Evolutionary conservation across 2,888 invertebrate species (phyloP), one percentile per base, ranked within the genome.

Genomic region (Pyrrhia umbra): DNA sequence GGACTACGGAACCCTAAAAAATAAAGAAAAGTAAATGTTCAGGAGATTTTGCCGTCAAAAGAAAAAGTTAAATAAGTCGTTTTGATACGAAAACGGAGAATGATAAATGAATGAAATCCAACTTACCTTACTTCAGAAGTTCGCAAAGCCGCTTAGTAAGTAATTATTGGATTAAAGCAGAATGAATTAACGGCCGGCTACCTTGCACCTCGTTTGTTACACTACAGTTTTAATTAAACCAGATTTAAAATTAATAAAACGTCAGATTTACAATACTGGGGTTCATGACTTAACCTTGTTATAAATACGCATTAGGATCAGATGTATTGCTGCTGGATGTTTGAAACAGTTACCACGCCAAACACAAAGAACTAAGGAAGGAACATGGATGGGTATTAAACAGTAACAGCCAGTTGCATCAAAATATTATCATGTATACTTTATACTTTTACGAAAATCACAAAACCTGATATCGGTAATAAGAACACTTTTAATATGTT

Each of bases 41-140:
- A 49, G 74, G 50, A 73, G 69, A 59, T 69, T 73, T 69, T 34
- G 39, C 52, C 39, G 63, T 60, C 66, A 51, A 69, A 74, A 69
- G 71, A 61, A 70, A 82, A 84, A 83, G 78, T 84, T 83, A 68
- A 78, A 79, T 77, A 77, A 80, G 73, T 79, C 72, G 67, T 72
- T 75, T 76, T 68, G 58, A 72, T 63, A 57, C 34, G 68, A 75
- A 79, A 77, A 76, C 63, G 74, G 68, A 61, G 60, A 68, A 79
- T 78, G 74, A 79, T 77, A 79, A 83, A 83, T 81, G 66, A 76
- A 76, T 67, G 50, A 75, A 76, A 79, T 75, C 64, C 58, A 74
- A 77, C 70, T 77, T 59, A 65, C 52, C 67, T 77, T 59, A 65
- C 52, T 82, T 78, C 51, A 46, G 49, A 62, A 72, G 70, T 68